Conservation (phyloP, 2,797 vertebrate species). For the Malacoctenus gilli region DNA sequence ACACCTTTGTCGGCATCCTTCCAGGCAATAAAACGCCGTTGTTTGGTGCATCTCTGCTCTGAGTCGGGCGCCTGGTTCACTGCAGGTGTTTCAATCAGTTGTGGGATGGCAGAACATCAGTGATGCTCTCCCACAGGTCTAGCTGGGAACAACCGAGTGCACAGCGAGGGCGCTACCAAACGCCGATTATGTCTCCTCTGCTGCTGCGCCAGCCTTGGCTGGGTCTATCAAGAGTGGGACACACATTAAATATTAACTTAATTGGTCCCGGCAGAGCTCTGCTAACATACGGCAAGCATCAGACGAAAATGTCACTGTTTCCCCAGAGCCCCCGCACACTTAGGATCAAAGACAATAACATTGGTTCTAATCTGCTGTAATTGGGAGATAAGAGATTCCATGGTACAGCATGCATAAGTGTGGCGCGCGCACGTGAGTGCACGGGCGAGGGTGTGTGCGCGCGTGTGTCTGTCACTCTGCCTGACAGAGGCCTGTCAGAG, state of each 20-base stretch:
- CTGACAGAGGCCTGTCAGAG: constrained; percentile 64
- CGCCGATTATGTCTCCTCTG: constrained; percentile 65
- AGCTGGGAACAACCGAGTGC: constrained; percentile 62
- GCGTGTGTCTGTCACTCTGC: constrained; percentile 40
- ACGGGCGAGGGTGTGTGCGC: constrained; percentile 6
- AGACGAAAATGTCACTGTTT: constrained; percentile 80
- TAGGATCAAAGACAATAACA: constrained; percentile 83
- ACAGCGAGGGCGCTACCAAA: constrained; percentile 62
- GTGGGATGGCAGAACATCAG: constrained; percentile 75
- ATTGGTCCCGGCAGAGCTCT: constrained; percentile 80
- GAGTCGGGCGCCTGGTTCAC: constrained; percentile 40
- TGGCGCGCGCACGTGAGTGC: constrained; percentile 15
- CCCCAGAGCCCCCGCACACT: constrained; percentile 75
- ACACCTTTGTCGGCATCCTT: constrained; percentile 39
- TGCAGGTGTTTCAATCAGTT: constrained; percentile 72
- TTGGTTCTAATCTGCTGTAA: constrained; percentile 83
- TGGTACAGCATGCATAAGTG: constrained; percentile 52
- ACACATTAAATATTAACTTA: constrained; percentile 84
- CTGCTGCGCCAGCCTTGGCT: constrained; percentile 74
- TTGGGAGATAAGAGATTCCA: constrained; percentile 79
- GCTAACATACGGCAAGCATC: constrained; percentile 76
- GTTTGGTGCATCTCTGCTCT: constrained; percentile 36
- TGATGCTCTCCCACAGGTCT: constrained; percentile 65
- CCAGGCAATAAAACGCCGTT: constrained; percentile 55
- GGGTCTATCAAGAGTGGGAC: constrained; percentile 70